A percentile compares a stretch with the other conserved stretches of the same genome.
Evolutionary conservation across 2,113 vertebrate genomes (phyloP).

Genomic region (Leptobrachium leishanense): DNA sequence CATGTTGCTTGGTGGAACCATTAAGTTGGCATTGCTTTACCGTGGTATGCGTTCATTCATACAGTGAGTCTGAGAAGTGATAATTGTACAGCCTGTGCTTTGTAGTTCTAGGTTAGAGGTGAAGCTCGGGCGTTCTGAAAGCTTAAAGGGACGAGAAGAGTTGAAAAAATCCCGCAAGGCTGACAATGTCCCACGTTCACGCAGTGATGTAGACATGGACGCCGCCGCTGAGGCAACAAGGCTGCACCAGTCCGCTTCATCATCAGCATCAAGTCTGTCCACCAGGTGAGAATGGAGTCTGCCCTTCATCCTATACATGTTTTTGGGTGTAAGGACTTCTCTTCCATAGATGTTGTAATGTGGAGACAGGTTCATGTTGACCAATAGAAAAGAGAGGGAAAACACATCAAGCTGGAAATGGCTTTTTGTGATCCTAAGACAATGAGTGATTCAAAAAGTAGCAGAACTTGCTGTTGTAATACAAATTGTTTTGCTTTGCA

Average conservation of each 20-base stretch:
- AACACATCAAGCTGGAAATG: too few species aligned
- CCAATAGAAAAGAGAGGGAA: too few species aligned
- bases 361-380: too few species aligned
- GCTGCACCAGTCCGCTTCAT: conserved; percentile 84
- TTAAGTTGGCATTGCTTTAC: too few species aligned
- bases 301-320: neutral
- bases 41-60: too few species aligned
- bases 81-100: too few species aligned
- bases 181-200: conserved; percentile 84
- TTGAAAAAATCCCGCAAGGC: conserved; percentile 74
- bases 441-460: too few species aligned
- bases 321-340: neutral
- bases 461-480: too few species aligned
- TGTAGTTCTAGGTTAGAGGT: conserved; percentile 67
- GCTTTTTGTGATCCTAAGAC: too few species aligned
- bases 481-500: conserved; percentile 54
- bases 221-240: conserved; percentile 77
- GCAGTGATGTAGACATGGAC: conserved; percentile 92
- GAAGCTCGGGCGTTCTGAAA: conserved; percentile 87
- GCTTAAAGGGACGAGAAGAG: conserved; percentile 88
- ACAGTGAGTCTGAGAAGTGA: too few species aligned
- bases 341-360: neutral
- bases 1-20: too few species aligned
- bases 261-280: conserved; percentile 85
- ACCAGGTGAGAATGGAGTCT: conserved; percentile 67